Conservation (phyloP, 2,888 invertebrate species). For the Hirtodrosophila confusa region DNA sequence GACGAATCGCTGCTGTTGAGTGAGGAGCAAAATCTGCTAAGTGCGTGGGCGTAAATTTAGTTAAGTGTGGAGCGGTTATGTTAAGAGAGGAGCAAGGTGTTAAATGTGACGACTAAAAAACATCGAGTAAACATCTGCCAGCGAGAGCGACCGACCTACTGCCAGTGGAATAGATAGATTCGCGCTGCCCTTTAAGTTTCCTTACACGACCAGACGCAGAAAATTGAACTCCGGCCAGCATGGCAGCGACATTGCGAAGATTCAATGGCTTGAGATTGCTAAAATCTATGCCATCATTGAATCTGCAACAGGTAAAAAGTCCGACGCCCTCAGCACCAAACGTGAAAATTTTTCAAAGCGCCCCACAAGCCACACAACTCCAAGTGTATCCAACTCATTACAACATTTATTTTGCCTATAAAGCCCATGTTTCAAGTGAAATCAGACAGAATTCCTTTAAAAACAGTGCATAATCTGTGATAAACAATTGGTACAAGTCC, state of each 20-base stretch:
- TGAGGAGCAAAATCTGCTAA: slow-evolving; percentile 11
- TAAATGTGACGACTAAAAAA: slow-evolving; percentile 13
- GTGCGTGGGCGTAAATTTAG: neutral
- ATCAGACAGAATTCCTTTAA: neutral
- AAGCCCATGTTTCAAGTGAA: slow-evolving; percentile 22
- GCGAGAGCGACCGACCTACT: slow-evolving; percentile 54
- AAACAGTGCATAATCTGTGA: slow-evolving; percentile 39
- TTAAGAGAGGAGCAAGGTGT: slow-evolving; percentile 28
- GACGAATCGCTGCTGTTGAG: neutral
- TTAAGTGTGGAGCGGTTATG: slow-evolving; percentile 25
- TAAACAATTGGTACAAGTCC: slow-evolving; percentile 18
- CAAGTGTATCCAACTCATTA: slow-evolving; percentile 24
- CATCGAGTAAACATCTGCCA: slow-evolving; percentile 65
- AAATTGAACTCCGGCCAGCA: slow-evolving; percentile 86
- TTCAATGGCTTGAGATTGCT: slow-evolving; percentile 93
- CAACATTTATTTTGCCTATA: slow-evolving; percentile 11
- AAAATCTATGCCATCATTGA: slow-evolving; percentile 88
- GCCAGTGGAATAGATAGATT: slow-evolving; percentile 72
- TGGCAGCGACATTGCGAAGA: slow-evolving; percentile 95
- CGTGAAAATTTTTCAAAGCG: slow-evolving; percentile 38
- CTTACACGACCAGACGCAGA: slow-evolving; percentile 77
- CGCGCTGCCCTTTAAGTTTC: slow-evolving; percentile 75
- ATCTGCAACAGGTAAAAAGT: slow-evolving; percentile 88
- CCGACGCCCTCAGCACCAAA: slow-evolving; percentile 12
- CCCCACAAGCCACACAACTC: slow-evolving; percentile 16